Evolutionary conservation across 1,140 invertebrate genomes (phyloP).

Genomic region (Daktulosphaira vitifoliae): DNA sequence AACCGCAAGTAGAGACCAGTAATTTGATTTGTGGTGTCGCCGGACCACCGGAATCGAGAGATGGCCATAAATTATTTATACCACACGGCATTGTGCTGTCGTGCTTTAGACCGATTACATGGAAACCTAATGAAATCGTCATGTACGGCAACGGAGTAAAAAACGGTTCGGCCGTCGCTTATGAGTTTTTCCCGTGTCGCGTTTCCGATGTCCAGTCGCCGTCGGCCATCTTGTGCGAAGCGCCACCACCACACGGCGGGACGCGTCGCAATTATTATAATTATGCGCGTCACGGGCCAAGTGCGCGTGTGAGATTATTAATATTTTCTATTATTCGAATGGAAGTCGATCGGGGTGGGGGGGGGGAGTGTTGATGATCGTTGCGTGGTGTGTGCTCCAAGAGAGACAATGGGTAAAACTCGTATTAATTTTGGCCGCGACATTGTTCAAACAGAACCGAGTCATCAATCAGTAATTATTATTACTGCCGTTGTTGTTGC

Average conservation of each 20-base stretch:
- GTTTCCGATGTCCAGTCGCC: no score
- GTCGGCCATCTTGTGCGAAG: no score
- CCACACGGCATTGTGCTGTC: not conserved
- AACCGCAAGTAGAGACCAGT: constrained; percentile 25
- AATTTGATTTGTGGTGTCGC: constrained; percentile 30
- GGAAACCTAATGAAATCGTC: no score
- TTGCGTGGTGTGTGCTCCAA: no score
- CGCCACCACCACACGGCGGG: no score
- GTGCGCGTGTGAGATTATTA: not conserved
- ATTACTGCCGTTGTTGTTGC: not conserved
- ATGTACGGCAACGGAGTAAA: no score
- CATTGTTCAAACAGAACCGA: constrained; percentile 14
- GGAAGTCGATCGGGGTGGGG: not conserved
- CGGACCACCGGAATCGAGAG: constrained; percentile 32
- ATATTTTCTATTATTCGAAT: not conserved
- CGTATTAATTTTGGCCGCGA: constrained; percentile 6
- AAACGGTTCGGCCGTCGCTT: no score
- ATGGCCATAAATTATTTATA: constrained; percentile 21
- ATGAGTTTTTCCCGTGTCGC: no score
- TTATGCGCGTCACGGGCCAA: not conserved
- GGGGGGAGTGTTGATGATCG: not conserved
- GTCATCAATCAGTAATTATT: constrained; percentile 25
- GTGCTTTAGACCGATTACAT: no score
- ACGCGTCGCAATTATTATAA: not conserved
- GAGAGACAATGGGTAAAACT: constrained; percentile 5